These are phyloP conservation scores for Dryadula phaetusa DNA, from an alignment of 2,888 invertebrate genomes.

Conservation along the genomic window DNA sequence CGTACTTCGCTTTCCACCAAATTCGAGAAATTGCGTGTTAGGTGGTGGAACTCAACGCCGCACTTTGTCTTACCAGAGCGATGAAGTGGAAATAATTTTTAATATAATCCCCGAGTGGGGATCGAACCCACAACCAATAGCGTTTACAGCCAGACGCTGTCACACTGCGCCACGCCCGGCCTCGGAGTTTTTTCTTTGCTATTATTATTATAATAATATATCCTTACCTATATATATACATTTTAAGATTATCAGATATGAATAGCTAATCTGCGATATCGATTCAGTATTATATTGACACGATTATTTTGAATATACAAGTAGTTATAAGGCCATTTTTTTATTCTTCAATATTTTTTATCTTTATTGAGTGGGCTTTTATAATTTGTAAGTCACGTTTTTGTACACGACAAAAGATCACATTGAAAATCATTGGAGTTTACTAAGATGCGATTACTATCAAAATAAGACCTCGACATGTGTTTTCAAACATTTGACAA, in stretches of 20 bases:
- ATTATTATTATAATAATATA: no score
- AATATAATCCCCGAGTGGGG: no score
- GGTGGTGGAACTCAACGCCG: no score
- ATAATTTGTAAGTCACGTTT: conserved; percentile 1
- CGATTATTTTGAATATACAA: not conserved
- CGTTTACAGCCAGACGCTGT: no score
- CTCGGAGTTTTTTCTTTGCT: no score
- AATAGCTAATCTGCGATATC: not conserved
- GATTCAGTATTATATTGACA: not conserved
- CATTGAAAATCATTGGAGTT: conserved; percentile 2
- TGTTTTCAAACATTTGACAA: conserved; percentile 14
- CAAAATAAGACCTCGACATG: conserved; percentile 13
- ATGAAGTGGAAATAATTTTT: no score
- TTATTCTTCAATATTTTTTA: not conserved
- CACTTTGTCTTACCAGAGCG: no score
- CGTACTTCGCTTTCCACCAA: no score
- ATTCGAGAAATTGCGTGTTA: no score
- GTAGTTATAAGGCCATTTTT: not conserved
- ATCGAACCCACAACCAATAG: no score
- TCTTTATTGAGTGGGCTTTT: not conserved
- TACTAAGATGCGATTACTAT: not conserved
- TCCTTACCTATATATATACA: no score
- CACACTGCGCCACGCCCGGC: no score
- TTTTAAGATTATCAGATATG: not conserved
- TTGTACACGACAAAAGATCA: not conserved